Evolutionary conservation across 1,140 invertebrate genomes (phyloP).

Genomic region (Eurosta solidaginis): DNA sequence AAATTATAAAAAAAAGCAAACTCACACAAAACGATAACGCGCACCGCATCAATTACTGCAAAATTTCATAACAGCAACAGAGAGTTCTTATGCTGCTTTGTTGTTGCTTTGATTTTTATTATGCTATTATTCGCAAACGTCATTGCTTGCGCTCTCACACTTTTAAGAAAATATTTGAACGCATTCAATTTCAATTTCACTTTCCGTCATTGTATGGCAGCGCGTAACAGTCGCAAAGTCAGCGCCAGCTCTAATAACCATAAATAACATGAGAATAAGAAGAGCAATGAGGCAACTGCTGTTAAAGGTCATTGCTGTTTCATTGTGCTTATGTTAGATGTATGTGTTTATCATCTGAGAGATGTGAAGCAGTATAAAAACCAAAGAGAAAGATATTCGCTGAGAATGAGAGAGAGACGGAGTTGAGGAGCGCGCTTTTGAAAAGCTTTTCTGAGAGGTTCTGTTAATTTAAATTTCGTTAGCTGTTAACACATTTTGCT

Average conservation of each 20-base stretch:
- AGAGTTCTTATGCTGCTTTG: not conserved
- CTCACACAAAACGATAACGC: not conserved
- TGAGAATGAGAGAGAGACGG: not conserved
- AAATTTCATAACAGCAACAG: not conserved
- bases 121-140: not conserved
- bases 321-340: not conserved
- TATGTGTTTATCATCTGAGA: not conserved
- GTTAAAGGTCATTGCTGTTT: conserved; percentile 28
- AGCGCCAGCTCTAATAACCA: not conserved
- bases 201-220: not conserved
- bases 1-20: not conserved
- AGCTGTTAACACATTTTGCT: too few relatives aligned
- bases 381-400: not conserved
- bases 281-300: not conserved
- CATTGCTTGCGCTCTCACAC: too few relatives aligned
- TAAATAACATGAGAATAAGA: not conserved
- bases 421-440: too few relatives aligned
- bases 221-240: not conserved
- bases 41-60: not conserved
- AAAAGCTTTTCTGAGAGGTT: too few relatives aligned
- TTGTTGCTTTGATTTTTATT: not conserved
- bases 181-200: conserved; percentile 1
- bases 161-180: too few relatives aligned
- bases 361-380: not conserved
- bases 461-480: too few relatives aligned